Evolutionary conservation across 2,797 vertebrate species (phyloP), one percentile per base, ranked within the genome.

Genomic region (Semaprochilodus insignis): DNA sequence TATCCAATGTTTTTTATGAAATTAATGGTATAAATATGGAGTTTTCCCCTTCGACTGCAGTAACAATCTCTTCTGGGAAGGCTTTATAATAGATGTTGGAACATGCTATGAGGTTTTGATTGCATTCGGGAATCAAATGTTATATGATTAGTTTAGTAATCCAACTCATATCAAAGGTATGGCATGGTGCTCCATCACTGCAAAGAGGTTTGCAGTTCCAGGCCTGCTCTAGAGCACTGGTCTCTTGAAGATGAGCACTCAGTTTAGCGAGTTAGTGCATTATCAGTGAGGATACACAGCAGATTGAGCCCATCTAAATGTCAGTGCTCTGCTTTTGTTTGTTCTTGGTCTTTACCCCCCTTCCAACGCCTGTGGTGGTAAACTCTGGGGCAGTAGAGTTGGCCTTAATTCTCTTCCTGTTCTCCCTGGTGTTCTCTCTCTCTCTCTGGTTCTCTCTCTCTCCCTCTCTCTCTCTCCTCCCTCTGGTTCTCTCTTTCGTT

Each of bases 261-360:
- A 31, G 63, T 57, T 11, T 21, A 70, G 72, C n/a, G 62, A 84
- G 82, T 77, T 76, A 67, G 69, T 70, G 63, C 78, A 77, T 87
- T 82, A 71, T 84, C 76, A 81, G 87, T 80, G 63, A 73, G 70
- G 85, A 87, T 86, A 77, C 83, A 84, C 69, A 76, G 77, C 84
- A 83, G 36, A 85, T 77, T 77, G 71, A 86, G 86, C 85, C 71
- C 85, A 83, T 86, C 66, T 85, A 87, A 91, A 90, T 91, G 88
- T 90, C 88, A 88, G 51, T 77, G 86, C 80, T 86, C 81, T 81
- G 84, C 65, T 85, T 87, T 77, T 85, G 83, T 85, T 88, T 88
- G 86, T 88, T 88, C 81, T 85, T 80, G 83, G 85, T 81, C 77
- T 82, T 86, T 82, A 66, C 59, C 34, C 59, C 74, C 67, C 78